Percentiles rank a stretch among this genome's conserved stretches.
Conservation (phyloP, 2,888 invertebrate genomes). For the Petrophora chlorosata region DNA sequence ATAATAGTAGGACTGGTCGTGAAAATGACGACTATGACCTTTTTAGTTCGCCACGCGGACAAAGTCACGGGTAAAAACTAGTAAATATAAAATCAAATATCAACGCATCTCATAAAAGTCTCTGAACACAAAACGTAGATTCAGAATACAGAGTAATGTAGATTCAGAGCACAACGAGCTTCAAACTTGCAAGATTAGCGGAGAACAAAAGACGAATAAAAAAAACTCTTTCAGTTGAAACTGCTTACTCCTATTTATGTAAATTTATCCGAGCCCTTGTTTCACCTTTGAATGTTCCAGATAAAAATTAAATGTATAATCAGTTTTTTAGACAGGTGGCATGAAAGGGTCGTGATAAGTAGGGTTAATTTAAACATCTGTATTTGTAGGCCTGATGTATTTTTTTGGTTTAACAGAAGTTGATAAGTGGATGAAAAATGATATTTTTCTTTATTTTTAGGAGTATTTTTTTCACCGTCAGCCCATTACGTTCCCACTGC, state of each 20-base stretch:
- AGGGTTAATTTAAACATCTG: constrained; percentile 13
- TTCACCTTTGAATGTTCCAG: constrained; percentile 8
- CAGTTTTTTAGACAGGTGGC: constrained; percentile 11
- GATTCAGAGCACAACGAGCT: constrained; percentile 12
- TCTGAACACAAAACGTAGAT: not conserved
- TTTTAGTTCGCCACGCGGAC: too few species aligned
- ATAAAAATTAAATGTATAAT: constrained; percentile 19
- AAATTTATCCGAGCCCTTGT: constrained; percentile 28
- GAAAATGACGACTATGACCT: too few species aligned
- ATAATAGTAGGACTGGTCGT: too few species aligned
- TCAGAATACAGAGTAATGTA: constrained; percentile 13
- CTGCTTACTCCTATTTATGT: constrained; percentile 36
- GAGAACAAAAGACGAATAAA: constrained; percentile 29
- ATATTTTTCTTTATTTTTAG: too few species aligned
- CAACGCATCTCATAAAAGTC: not conserved
- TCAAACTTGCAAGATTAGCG: constrained; percentile 30
- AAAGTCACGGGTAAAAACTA: too few species aligned
- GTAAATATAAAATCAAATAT: too few species aligned
- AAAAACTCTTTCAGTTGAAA: constrained; percentile 33
- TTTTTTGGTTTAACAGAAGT: not conserved
- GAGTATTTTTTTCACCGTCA: too few species aligned
- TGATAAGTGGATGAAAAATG: not conserved
- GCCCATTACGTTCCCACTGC: too few species aligned
- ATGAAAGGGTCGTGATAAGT: constrained; percentile 12
- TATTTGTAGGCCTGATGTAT: not conserved